phyloP scores from a whole-genome alignment of 1,140 invertebrate species.

The Luehdorfia chinensis region DNA sequence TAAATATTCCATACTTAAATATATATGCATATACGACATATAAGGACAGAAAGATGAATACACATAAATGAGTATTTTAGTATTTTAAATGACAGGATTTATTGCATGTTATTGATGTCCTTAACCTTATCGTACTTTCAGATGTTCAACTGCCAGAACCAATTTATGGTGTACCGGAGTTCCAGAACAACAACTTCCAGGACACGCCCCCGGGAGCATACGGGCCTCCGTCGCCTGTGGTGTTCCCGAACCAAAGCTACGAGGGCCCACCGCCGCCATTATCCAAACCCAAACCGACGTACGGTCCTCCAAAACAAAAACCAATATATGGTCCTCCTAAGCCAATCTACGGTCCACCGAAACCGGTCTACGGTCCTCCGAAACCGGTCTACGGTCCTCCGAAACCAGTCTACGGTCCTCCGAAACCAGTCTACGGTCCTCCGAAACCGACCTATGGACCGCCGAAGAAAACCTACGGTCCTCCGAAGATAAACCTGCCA shows the following conservation, averaged over 20 bases:
- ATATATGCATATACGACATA: no score
- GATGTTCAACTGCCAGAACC: slow-evolving; percentile 70
- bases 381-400: slow-evolving; percentile 16
- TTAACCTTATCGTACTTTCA: no score
- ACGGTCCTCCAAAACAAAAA: slow-evolving; percentile 60
- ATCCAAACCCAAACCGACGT: slow-evolving; percentile 68
- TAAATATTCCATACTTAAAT: no score
- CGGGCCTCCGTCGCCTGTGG: slow-evolving; percentile 52
- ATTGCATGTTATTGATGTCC: no score
- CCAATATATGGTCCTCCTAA: slow-evolving; percentile 61
- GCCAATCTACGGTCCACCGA: slow-evolving; percentile 61
- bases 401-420: slow-evolving; percentile 43
- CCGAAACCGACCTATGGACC: slow-evolving; percentile 63
- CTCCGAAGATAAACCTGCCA: slow-evolving; percentile 69
- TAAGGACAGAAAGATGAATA: no score
- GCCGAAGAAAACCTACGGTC: slow-evolving; percentile 62
- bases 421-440: slow-evolving; percentile 54
- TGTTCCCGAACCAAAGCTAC: slow-evolving; percentile 56
- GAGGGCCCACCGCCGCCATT: slow-evolving; percentile 63
- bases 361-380: slow-evolving; percentile 51
- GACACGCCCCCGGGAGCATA: slow-evolving; percentile 71
- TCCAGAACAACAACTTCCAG: slow-evolving; percentile 55
- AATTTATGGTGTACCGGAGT: slow-evolving; percentile 77
- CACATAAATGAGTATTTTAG: no score
- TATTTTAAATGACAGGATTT: no score